Base-by-base conservation (phyloP, 2,113 vertebrate genomes). In the Cochlearius cochlearius region DNA sequence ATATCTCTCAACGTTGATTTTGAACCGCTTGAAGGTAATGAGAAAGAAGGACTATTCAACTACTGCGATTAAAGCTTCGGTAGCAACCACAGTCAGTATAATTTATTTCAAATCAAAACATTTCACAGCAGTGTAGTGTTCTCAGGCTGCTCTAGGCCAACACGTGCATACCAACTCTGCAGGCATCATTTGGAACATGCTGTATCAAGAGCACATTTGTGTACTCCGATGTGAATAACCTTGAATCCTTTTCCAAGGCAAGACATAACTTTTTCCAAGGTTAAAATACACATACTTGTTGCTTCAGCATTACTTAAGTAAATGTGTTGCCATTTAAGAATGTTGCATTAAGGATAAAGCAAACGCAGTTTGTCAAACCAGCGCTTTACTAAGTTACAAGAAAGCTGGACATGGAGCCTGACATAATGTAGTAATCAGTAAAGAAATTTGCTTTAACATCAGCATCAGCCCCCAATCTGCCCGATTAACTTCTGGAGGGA, bases 1-100 rank as follows among this genome's bases (percentile, higher is more conserved):
- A 9, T 68, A 45, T 63, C 23, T 9, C 38, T 22, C 39, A 75
- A 8, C 2, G 6, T 4, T 3, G 5, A 2, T 27, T 34, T 39
- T 7, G 1, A n/a, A 7, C 47, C 6, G 41, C 13, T 1, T 1
- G 7, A n/a, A 10, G 5, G 8, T 11, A 47, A 6, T 1, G 7
- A 38, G 39, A 45, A 25, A 30, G 7, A n/a, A 73, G 16, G 0
- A 23, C 11, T 1, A 0, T 20, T 63, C 8, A 59, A 67, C 20
- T 55, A 4, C 34, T 38, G 36, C 53, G 38, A 10, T 2, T 20
- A 7, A 56, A 11, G 5, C 11, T 59, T 56, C 41, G 49, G 52
- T 19, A 81, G 73, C 23, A 41, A 27, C 41, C 30, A 29, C 18
- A 60, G 12, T 18, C 29, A 19, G 34, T 6, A 30, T 15, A 7